Evolutionary conservation across 2,797 vertebrate genomes (phyloP).

Genomic region (Propithecus deckenii): DNA sequence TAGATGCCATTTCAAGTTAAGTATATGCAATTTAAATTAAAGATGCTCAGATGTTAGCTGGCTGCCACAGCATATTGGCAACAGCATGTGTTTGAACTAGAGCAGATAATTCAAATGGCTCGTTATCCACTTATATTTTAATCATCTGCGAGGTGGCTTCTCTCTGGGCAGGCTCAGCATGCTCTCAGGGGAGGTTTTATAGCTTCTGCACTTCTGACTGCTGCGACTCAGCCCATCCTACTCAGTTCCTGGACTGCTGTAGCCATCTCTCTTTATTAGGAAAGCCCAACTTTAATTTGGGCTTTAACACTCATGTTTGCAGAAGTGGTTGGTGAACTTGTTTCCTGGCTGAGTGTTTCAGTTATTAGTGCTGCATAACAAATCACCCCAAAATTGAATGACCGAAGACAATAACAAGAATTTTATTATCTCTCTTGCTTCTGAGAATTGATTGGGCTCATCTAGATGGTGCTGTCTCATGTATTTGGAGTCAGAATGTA

Average conservation of each 20-base stretch:
- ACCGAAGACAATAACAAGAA: not conserved
- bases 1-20: conserved; percentile 83
- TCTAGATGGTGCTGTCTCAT: not conserved
- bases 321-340: not conserved
- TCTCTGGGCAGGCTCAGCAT: conserved; percentile 75
- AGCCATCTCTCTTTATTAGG: not conserved
- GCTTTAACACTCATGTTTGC: not conserved
- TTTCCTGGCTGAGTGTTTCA: conserved; percentile 40
- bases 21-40: conserved; percentile 84
- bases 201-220: conserved; percentile 57
- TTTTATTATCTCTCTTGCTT: not conserved
- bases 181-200: conserved; percentile 67
- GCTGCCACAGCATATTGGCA: conserved; percentile 82
- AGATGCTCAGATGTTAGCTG: conserved; percentile 83
- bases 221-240: conserved; percentile 28
- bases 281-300: not conserved
- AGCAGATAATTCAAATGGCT: conserved; percentile 83
- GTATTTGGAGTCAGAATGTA: not conserved
- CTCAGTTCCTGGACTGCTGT: not conserved
- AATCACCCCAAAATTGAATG: not conserved
- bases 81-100: conserved; percentile 83
- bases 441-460: not conserved
- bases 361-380: conserved; percentile 3
- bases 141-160: conserved; percentile 79
- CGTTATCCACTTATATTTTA: conserved; percentile 81